A percentile compares a stretch with the other conserved stretches of the same genome.
These are phyloP conservation scores for Chaunax sp. DNA, from an alignment of 2,797 vertebrate species.

Conservation along the genomic window DNA sequence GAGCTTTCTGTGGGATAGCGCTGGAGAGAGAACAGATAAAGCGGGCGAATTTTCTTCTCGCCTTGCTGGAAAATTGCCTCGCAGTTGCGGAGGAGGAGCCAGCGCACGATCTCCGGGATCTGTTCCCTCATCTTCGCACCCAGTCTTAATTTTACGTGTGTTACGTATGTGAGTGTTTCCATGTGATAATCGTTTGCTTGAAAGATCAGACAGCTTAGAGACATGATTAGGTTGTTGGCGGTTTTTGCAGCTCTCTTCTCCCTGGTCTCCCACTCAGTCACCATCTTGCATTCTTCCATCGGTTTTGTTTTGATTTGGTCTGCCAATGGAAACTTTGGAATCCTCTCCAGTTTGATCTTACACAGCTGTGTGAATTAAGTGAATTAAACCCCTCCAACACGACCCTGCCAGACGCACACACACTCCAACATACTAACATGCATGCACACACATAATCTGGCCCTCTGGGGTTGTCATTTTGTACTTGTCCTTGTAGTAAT, in stretches of 20 bases:
- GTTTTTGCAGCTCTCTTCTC: conserved; percentile 31
- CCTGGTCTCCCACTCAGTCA: conserved; percentile 11
- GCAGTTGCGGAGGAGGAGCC: conserved; percentile 38
- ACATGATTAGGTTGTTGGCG: conserved; percentile 39
- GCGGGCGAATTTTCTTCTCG: conserved; percentile 13
- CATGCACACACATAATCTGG: conserved; percentile 26
- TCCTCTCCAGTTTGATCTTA: conserved; percentile 60
- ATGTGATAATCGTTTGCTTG: conserved; percentile 57
- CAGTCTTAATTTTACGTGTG: conserved; percentile 15
- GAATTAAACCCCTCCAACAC: conserved; percentile 44
- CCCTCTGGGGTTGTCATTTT: conserved; percentile 36
- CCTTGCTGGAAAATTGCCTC: conserved; percentile 24
- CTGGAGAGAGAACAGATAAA: conserved; percentile 33
- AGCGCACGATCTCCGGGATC: not conserved
- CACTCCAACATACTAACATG: conserved; percentile 1
- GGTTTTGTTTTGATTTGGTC: conserved; percentile 62
- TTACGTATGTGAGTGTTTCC: conserved; percentile 7
- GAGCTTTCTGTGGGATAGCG: conserved; percentile 46
- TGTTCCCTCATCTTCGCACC: not conserved
- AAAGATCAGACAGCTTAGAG: conserved; percentile 41
- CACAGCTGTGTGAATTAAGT: conserved; percentile 66
- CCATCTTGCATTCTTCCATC: conserved; percentile 50
- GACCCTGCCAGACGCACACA: conserved; percentile 12
- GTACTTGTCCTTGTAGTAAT: conserved; percentile 11
- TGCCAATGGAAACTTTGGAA: conserved; percentile 74